Percentiles rank a stretch among this genome's conserved stretches.
Conservation (phyloP, 2,113 vertebrate genomes). For the Chitala chitala region DNA sequence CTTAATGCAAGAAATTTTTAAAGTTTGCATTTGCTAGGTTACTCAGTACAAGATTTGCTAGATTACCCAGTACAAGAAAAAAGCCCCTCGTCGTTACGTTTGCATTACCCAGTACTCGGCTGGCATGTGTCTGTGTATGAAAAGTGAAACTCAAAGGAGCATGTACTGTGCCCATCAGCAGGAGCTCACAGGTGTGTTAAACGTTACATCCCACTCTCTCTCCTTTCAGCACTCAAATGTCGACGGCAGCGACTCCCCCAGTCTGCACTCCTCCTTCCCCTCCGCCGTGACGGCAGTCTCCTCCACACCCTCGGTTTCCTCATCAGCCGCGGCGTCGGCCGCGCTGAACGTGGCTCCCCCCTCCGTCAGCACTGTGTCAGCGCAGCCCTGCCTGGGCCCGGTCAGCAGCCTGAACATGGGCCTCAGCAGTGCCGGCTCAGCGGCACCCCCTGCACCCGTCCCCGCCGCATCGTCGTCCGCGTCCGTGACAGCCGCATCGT, state of each 20-base stretch:
- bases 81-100: too few species aligned
- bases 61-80: too few species aligned
- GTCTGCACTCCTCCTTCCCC: conserved; percentile 62
- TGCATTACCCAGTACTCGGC: too few species aligned
- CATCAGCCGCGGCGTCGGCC: conserved; percentile 59
- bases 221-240: conserved; percentile 71
- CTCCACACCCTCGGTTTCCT: conserved; percentile 47
- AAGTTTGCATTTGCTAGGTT: too few species aligned
- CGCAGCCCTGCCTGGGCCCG: conserved; percentile 54
- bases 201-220: neutral
- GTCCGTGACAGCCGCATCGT: conserved; percentile 64
- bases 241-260: conserved; percentile 66
- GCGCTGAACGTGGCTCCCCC: conserved; percentile 44
- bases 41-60: too few species aligned
- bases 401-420: conserved; percentile 53
- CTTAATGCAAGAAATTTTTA: too few species aligned
- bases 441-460: conserved; percentile 34
- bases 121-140: too few species aligned
- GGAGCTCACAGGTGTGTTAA: too few species aligned
- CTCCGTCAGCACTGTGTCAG: conserved; percentile 53
- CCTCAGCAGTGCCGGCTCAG: conserved; percentile 46
- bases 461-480: conserved; percentile 71
- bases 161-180: too few species aligned
- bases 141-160: too few species aligned
- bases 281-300: conserved; percentile 61